phyloP scores from a whole-genome alignment of 2,797 vertebrate genomes.

The Siniperca scherzeri region DNA sequence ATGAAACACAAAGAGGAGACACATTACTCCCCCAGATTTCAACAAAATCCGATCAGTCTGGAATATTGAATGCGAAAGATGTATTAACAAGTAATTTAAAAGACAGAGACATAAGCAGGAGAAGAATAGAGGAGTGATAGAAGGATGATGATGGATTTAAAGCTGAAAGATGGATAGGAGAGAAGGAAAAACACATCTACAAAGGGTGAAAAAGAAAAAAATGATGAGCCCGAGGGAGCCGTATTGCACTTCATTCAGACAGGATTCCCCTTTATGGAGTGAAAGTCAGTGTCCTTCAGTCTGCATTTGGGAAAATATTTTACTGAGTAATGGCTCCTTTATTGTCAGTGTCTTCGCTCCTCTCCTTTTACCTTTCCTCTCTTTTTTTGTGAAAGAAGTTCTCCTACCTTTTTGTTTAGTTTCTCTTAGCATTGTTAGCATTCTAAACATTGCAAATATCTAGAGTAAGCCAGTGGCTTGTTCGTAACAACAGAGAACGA shows the following conservation, averaged over 20 bases:
- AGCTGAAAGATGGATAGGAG: neutral
- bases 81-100: neutral
- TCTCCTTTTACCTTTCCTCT: neutral
- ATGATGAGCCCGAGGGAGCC: neutral
- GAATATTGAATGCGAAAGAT: conserved; percentile 8
- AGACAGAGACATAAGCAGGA: neutral
- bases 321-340: conserved; percentile 21
- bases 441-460: conserved; percentile 12
- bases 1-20: conserved; percentile 13
- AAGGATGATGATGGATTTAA: neutral
- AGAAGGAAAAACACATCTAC: neutral
- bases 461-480: neutral
- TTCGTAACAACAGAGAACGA: conserved; percentile 18
- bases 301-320: conserved; percentile 25
- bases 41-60: neutral
- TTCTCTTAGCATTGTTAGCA: conserved; percentile 17
- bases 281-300: conserved; percentile 33
- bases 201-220: neutral
- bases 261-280: conserved; percentile 54
- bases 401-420: conserved; percentile 14
- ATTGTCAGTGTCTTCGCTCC: neutral
- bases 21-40: conserved; percentile 3
- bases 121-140: neutral
- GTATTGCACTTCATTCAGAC: conserved; percentile 24
- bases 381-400: conserved; percentile 4